A percentile compares a stretch with the other conserved stretches of the same genome.
These are phyloP conservation scores for Plotosus lineatus DNA, from an alignment of 2,113 vertebrate genomes.

Conservation along the genomic window DNA sequence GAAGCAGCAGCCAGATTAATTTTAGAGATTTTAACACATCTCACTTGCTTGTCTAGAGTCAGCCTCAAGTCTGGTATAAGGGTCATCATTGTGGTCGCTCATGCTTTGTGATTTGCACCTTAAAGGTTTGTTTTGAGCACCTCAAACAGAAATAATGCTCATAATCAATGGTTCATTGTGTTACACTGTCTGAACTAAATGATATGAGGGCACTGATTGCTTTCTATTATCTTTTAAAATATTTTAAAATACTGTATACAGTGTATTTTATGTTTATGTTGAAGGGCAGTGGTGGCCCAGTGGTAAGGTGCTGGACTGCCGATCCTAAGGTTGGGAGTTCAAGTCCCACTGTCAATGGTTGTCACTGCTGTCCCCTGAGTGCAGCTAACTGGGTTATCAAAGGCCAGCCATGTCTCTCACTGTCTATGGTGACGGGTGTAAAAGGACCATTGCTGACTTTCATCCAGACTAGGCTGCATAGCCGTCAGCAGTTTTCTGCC, in stretches of 20 bases:
- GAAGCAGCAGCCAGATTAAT: slow-evolving; percentile 36
- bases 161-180: neutral
- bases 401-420: no score
- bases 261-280: neutral
- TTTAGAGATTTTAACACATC: slow-evolving; percentile 48
- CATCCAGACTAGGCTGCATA: no score
- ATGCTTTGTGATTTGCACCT: slow-evolving; percentile 57
- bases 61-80: slow-evolving; percentile 5
- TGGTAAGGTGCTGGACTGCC: no score
- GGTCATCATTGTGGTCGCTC: slow-evolving; percentile 38
- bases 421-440: no score
- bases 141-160: slow-evolving; percentile 23
- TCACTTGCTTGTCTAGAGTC: slow-evolving; percentile 20
- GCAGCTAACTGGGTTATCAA: no score
- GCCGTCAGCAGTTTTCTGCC: no score
- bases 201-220: neutral
- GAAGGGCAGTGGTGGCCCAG: no score
- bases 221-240: neutral
- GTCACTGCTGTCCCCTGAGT: no score
- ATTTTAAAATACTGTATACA: no score
- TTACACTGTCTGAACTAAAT: neutral
- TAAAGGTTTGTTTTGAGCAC: slow-evolving; percentile 51
- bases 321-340: no score
- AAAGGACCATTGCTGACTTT: no score
- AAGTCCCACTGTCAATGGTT: no score